Evolutionary conservation across 2,888 invertebrate species (phyloP).

Genomic region (Strigamia crassipes): DNA sequence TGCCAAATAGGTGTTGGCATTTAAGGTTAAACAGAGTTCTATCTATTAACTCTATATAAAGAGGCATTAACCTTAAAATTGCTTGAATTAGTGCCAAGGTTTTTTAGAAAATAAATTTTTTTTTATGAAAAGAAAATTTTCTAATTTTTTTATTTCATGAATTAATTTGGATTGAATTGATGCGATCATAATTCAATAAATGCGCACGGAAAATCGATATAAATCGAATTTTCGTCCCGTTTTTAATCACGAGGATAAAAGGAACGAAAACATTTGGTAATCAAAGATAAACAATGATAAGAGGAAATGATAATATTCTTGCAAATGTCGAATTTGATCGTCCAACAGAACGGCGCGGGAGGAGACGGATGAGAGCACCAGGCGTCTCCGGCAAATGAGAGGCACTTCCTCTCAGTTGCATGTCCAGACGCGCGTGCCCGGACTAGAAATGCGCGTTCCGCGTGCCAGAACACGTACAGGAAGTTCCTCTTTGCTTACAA

Average conservation of each 20-base stretch:
- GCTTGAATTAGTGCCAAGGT: not conserved
- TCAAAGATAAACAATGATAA: conserved; percentile 12
- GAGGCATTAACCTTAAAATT: conserved; percentile 1
- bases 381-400: conserved; percentile 40
- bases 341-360: not conserved
- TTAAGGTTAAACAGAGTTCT: not conserved
- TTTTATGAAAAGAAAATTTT: not conserved
- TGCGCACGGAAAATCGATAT: not conserved
- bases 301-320: conserved; percentile 3
- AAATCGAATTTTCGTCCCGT: not conserved
- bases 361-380: conserved; percentile 18
- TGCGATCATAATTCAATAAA: not conserved
- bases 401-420: conserved; percentile 31
- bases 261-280: conserved; percentile 1
- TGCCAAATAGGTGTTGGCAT: conserved; percentile 29
- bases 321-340: conserved; percentile 2
- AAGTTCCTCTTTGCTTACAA: conserved; percentile 10
- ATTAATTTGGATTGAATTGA: too few relatives aligned
- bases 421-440: conserved; percentile 40
- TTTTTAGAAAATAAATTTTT: not conserved
- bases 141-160: too few relatives aligned
- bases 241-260: not conserved
- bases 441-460: conserved; percentile 29
- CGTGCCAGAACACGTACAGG: conserved; percentile 42
- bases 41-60: not conserved